Base-by-base conservation (phyloP, 30 jellyfish, hydroid and myxozoan species). In the Calvadosia cruxmelitensis region DNA sequence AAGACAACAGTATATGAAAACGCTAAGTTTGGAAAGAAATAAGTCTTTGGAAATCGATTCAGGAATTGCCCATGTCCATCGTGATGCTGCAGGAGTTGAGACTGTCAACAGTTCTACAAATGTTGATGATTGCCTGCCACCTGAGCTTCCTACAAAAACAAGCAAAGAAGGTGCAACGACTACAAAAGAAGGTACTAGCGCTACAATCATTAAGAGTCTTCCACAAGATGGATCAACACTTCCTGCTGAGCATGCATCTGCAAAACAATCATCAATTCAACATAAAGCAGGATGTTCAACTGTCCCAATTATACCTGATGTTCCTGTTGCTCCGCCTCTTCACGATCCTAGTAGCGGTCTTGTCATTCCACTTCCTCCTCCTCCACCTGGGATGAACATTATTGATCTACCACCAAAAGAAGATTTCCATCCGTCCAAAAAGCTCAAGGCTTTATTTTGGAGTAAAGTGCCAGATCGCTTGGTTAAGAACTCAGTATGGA, bases 341-440 rank as follows among this genome's bases (percentile, higher is more conserved):
- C 83, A 75, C 2, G 74, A 53, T 12, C 66, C 62, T 31, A 79
- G 50, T 13, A 76, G 74, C 13, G 57, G 80, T 27, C 70, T n/a
- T n/a, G n/a, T n/a, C n/a, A n/a, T 67, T 2, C 83, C 92, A 2
- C 93, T 93, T 1, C 94, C 94, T 2, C 96, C 94, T 15, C 96
- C 94, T 1, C 86, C 78, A 3, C 64, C 73, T 3, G 93, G 85
- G 1, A 64, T 36, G 36, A 75, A 65, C 79, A 2, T 29, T 13
- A 34, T 48, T 16, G 15, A 31, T 1, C 74, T 73, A 24, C 93
- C 93, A n/a, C 84, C 92, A 27, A 80, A 79, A 52, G 53, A 81
- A 31, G 94, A 84, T 53, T 26, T 85, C 15, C 68, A 74, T 35
- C 96, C 96, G 53, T 70, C 48, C 68, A 74, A 69, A 50, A 87